Percentiles rank a stretch among this genome's conserved stretches.
phyloP scores from a whole-genome alignment of 2,888 invertebrate species.

The Carpatolechia fugitivella region DNA sequence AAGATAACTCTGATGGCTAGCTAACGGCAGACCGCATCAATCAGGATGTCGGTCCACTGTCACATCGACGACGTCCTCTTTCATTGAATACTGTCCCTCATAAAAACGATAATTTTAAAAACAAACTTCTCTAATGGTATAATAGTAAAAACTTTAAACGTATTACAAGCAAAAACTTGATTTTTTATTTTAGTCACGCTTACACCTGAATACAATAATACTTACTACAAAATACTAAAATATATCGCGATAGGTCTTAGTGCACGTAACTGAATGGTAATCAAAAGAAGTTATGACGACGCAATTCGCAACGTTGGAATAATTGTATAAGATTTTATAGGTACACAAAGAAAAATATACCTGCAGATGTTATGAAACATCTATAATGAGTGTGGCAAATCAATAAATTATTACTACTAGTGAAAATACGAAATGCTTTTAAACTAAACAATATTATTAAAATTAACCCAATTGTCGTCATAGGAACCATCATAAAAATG shows the following conservation, averaged over 20 bases:
- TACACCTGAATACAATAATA: slow-evolving; percentile 12
- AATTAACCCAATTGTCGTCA: too few relatives aligned
- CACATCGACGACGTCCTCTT: slow-evolving; percentile 39
- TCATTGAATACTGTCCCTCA: neutral
- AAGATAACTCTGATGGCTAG: slow-evolving; percentile 57
- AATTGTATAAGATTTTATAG: neutral
- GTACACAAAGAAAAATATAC: neutral
- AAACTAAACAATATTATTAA: too few relatives aligned
- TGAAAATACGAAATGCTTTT: too few relatives aligned
- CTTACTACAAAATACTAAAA: slow-evolving; percentile 12
- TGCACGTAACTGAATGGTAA: slow-evolving; percentile 8
- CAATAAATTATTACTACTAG: too few relatives aligned
- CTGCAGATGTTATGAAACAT: too few relatives aligned
- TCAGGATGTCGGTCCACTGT: slow-evolving; percentile 50
- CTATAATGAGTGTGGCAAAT: too few relatives aligned
- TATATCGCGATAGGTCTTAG: neutral
- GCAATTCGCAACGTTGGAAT: slow-evolving; percentile 1
- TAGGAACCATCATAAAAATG: too few relatives aligned
- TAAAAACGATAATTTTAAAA: slow-evolving; percentile 2
- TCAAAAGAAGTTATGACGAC: slow-evolving; percentile 2
- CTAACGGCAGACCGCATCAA: slow-evolving; percentile 63
- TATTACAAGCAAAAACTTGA: slow-evolving; percentile 16
- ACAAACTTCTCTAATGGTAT: neutral
- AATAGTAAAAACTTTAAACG: neutral
- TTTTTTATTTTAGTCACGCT: slow-evolving; percentile 16